Evolutionary conservation across 1,140 invertebrate genomes (phyloP).

Genomic region (Archivesica marissinica): DNA sequence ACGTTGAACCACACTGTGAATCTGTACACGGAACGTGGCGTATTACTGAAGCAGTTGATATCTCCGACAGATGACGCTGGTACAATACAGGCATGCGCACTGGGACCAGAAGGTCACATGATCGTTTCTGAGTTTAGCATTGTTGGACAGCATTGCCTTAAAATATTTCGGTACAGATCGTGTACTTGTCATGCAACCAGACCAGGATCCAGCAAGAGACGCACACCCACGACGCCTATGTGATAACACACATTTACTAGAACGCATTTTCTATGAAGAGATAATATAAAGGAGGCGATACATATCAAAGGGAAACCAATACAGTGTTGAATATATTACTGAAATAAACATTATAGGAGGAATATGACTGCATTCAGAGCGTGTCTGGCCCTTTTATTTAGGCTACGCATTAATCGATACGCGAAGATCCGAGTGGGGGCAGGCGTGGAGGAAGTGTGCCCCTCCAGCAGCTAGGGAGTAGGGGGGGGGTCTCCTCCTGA

Average conservation of each 20-base stretch:
- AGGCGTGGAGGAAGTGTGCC: too few species aligned
- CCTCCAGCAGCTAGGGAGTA: too few species aligned
- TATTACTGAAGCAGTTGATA: constrained; percentile 72
- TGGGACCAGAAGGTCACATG: constrained; percentile 81
- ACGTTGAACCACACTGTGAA: constrained; percentile 79
- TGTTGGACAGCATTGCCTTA: constrained; percentile 77
- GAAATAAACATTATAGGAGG: too few species aligned
- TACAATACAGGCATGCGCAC: constrained; percentile 73
- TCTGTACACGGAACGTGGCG: constrained; percentile 74
- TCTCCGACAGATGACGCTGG: constrained; percentile 77
- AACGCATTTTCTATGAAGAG: too few species aligned
- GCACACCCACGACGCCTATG: constrained; percentile 65
- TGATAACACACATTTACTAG: background rate
- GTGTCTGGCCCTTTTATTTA: too few species aligned
- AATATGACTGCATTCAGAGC: too few species aligned
- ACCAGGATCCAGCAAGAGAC: constrained; percentile 74
- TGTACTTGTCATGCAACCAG: constrained; percentile 77
- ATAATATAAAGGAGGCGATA: too few species aligned
- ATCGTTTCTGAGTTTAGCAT: constrained; percentile 77
- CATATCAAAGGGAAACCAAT: too few species aligned
- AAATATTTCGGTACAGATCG: constrained; percentile 80
- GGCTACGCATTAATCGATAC: too few species aligned
- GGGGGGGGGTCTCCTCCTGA: too few species aligned
- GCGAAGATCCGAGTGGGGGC: too few species aligned
- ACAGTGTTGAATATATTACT: too few species aligned